Evolutionary conservation across 2,888 invertebrate genomes (phyloP).

Genomic region (Acanthopleura granulata): DNA sequence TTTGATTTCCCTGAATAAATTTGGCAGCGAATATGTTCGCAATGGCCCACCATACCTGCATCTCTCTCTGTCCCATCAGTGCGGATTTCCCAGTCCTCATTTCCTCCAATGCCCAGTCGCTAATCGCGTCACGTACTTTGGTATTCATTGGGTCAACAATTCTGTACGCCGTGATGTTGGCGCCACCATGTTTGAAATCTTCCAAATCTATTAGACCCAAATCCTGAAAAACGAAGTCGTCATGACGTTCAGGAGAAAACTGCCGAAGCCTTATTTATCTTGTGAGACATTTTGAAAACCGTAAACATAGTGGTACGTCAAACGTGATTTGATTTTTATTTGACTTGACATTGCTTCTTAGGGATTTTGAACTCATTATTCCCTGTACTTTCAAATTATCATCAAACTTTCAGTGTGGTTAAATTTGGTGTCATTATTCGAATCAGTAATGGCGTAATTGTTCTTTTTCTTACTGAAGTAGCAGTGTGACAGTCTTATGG

Average conservation of each 20-base stretch:
- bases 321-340: neutral
- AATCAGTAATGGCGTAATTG: no score
- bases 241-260: neutral
- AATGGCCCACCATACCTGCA: slow-evolving; percentile 37
- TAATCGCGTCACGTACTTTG: slow-evolving; percentile 52
- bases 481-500: no score
- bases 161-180: slow-evolving; percentile 93
- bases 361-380: no score
- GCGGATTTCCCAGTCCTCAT: slow-evolving; percentile 48
- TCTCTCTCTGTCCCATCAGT: slow-evolving; percentile 46
- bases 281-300: neutral
- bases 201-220: slow-evolving; percentile 67
- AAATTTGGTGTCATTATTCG: no score
- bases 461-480: no score
- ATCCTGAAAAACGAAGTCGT: slow-evolving; percentile 55
- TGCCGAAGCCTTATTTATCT: no score
- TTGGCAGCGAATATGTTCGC: no score
- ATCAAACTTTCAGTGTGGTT: no score
- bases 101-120: slow-evolving; percentile 54
- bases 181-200: slow-evolving; percentile 88
- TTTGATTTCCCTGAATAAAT: no score
- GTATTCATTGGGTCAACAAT: slow-evolving; percentile 70
- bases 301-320: neutral
- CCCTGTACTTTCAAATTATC: no score
- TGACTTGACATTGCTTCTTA: no score